Evolutionary conservation across 2,797 vertebrate species (phyloP).

Genomic region (Florisuga fusca): DNA sequence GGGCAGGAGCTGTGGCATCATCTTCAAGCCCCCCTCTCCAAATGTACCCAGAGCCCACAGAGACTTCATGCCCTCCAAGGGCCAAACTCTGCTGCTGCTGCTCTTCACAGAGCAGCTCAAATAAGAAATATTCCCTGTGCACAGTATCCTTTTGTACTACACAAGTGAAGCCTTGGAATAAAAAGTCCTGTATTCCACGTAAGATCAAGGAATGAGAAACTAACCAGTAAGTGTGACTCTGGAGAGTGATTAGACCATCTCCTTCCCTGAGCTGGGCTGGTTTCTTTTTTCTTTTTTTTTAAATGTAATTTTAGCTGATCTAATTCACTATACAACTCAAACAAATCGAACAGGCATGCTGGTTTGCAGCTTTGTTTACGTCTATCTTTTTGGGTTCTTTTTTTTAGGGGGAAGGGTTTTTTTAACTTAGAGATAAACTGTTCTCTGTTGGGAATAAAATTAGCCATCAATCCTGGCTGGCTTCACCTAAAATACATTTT

Average conservation of each 20-base stretch:
- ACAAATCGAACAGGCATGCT: background rate
- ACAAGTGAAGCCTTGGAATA: background rate
- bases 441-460: background rate
- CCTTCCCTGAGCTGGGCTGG: background rate
- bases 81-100: background rate
- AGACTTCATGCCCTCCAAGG: background rate
- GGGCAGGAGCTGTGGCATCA: accelerated
- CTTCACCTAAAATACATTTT: background rate
- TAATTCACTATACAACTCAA: background rate
- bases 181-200: background rate
- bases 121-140: background rate
- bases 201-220: background rate
- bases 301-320: background rate
- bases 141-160: background rate
- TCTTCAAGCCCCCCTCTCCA: background rate
- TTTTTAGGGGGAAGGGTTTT: background rate
- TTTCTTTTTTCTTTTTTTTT: background rate
- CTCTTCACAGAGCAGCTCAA: background rate
- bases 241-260: background rate
- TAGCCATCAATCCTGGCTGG: background rate
- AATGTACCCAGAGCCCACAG: background rate
- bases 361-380: background rate
- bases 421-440: background rate
- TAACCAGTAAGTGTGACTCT: background rate
- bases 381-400: background rate